phyloP scores from a whole-genome alignment of 2,113 vertebrate genomes.

The Clarias gariepinus region DNA sequence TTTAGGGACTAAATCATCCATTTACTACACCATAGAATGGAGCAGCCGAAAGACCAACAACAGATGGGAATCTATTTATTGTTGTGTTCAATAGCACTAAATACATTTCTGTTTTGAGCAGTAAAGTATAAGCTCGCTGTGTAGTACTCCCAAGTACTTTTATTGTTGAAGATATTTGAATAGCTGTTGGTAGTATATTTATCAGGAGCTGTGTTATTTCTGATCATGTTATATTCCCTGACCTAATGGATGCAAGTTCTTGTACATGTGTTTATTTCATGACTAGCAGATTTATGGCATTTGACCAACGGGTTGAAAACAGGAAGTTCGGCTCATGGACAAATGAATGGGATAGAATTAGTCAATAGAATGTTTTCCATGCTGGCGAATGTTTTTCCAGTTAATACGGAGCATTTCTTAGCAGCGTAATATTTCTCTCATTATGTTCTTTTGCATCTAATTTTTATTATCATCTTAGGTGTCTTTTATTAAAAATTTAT shows the following conservation, averaged over 20 bases:
- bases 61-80: too few relatives aligned
- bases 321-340: neutral
- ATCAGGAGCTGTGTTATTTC: neutral
- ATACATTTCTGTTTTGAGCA: neutral
- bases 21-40: too few relatives aligned
- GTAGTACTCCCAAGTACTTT: too few relatives aligned
- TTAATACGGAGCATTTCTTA: too few relatives aligned
- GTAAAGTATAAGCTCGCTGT: neutral
- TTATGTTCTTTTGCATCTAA: neutral
- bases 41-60: too few relatives aligned
- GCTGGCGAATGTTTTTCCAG: neutral
- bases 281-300: neutral
- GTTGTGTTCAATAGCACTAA: too few relatives aligned
- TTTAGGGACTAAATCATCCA: too few relatives aligned
- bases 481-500: neutral
- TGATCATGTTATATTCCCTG: neutral
- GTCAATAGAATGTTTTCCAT: neutral
- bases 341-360: neutral
- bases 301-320: neutral
- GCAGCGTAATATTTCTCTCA: neutral
- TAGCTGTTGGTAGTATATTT: neutral
- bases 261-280: neutral
- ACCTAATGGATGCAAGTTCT: neutral
- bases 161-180: neutral
- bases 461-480: neutral